Percentiles rank a stretch among this genome's conserved stretches.
Conservation (phyloP, 2,888 invertebrate species). For the Lepidochrysops patricia region DNA sequence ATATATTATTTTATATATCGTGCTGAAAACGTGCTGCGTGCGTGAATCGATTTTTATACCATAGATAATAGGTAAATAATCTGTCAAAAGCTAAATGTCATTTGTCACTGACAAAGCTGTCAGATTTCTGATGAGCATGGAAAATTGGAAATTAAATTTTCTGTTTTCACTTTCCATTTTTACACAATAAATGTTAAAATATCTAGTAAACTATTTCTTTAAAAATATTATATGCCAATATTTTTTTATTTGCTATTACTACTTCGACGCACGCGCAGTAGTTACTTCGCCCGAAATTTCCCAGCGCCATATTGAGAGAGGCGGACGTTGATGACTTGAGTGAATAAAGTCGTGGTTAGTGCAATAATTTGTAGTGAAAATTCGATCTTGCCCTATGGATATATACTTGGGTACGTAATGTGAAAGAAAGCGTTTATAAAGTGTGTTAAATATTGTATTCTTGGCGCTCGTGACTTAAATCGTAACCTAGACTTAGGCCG, state of each 20-base stretch:
- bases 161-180: slow-evolving; percentile 38
- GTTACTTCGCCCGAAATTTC: slow-evolving; percentile 74
- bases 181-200: slow-evolving; percentile 20
- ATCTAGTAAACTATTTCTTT: slow-evolving; percentile 33
- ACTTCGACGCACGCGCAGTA: slow-evolving; percentile 73
- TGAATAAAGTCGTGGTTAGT: slow-evolving; percentile 71
- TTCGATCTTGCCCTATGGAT: slow-evolving; percentile 75
- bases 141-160: slow-evolving; percentile 37
- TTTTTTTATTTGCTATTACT: slow-evolving; percentile 57
- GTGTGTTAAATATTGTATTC: slow-evolving; percentile 38
- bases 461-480: slow-evolving; percentile 52
- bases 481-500: slow-evolving; percentile 78
- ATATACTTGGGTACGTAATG: slow-evolving; percentile 74
- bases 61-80: neutral
- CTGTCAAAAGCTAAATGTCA: neutral
- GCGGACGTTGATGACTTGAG: slow-evolving; percentile 79
- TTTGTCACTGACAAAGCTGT: slow-evolving; percentile 33
- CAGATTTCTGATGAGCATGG: slow-evolving; percentile 58
- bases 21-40: too few relatives aligned
- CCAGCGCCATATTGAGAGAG: slow-evolving; percentile 84
- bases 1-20: too few relatives aligned
- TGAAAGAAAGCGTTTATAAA: slow-evolving; percentile 46
- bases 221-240: slow-evolving; percentile 36
- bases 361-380: slow-evolving; percentile 73
- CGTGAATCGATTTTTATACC: neutral